Evolutionary conservation across 2,888 invertebrate genomes (phyloP), one percentile per base, ranked within the genome.

Genomic region (Epinotia nisella): DNA sequence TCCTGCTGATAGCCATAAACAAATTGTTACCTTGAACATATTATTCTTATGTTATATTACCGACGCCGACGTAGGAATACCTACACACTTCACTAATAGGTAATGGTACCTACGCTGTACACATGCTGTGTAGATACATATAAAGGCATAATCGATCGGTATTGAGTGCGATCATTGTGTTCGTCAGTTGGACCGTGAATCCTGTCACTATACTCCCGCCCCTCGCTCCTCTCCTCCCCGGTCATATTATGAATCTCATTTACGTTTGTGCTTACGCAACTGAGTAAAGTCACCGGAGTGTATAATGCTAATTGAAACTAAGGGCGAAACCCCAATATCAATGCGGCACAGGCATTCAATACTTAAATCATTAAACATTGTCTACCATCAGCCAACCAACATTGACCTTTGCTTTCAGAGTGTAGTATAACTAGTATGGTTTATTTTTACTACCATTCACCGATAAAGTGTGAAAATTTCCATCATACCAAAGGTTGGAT

Each of bases 71-170:
- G 39, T 60, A 60, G 19, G n/a, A 24, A 7, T 17, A 45, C 11
- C 11, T 51, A 29, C 62, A 7, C 64, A 69, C 58, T 58, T 49
- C 15, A 69, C 69, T 59, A 68, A 62, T 76, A 76, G 70, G 75
- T 76, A 75, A 76, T 69, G 67, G 49, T 61, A 56, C 49, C 19
- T 61, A 62, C 74, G 58, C 73, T 76, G 66, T 74, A 71, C 73
- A 72, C 74, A 70, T 78, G 76, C 76, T 79, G 81, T 78, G 78
- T 84, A 83, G 80, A 78, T 85, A 83, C 81, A 81, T 82, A 89
- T 88, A 90, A 88, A 90, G 81, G 89, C 86, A 92, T 93, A 92
- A 93, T 93, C 93, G 92, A 93, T 93, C 91, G 90, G 89, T 91
- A 93, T 92, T 91, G 91, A 90, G 90, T 84, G 79, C 90, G 87